Base-by-base conservation (phyloP, 1,140 invertebrate species). In the Drosophila aff. region DNA sequence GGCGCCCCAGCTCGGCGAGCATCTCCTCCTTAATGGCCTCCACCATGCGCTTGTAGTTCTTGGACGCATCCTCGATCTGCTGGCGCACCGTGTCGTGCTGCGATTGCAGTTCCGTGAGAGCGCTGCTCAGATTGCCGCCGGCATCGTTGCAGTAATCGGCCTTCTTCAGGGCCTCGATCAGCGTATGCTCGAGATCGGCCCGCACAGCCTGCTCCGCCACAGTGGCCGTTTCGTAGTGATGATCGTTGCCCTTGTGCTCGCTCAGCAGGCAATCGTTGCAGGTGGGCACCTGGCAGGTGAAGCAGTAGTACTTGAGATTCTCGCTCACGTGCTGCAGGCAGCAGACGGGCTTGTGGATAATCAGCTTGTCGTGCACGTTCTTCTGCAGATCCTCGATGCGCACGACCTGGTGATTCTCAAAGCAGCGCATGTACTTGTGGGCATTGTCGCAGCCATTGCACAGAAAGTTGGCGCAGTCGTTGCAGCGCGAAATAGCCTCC, bases 391-490 rank as follows among this genome's bases (percentile, higher is more conserved):
- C 96, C 86, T 98, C 97, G 92, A 98, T 97, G 23, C 96, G 95
- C 46, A 98, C 95, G 18, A 98, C 97, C 91, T 97, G 95, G 82
- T 99, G 98, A 82, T 97, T 97, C 93, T 98, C 97, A 93, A 98
- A 98, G 93, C 97, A 98, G 50, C 97, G 95, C 98, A 99, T 99
- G 81, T 96, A 97, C 92, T 98, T 96, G 93, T 99, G 98, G 50
- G 98, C 98, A 31, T 96, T 97, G 75, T 98, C 97, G 93, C 98
- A 99, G 92, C 98, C 97, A 23, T 96, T 95, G 93, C 98, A 99
- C 16, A 99, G 94, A 91, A 98, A 97, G 93, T 98, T 98, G 79
- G 97, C 97, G 93, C 98, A 99, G 92, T 98, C 97, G 73, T 96
- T 96, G 93, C 98, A 99, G 64, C 97, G 95, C 16, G 98, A 98